Conservation (phyloP, 2,113 vertebrate species). For the Oreochromis spilurus region DNA sequence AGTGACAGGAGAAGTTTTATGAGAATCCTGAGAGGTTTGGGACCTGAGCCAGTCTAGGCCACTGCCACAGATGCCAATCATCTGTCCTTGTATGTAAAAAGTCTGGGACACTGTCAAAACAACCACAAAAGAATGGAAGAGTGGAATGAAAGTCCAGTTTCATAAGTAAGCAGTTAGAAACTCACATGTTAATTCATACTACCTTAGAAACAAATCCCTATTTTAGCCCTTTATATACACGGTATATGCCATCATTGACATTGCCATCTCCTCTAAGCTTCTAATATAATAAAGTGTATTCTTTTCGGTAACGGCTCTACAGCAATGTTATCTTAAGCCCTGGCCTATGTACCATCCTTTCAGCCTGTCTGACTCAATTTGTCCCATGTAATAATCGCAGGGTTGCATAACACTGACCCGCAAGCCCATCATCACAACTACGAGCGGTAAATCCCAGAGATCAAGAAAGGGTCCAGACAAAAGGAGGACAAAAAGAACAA, state of each 20-base stretch:
- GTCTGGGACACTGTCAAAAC: not conserved
- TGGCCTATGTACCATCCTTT: conserved; percentile 22
- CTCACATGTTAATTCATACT: not conserved
- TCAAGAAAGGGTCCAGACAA: conserved; percentile 51
- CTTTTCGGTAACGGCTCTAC: not conserved
- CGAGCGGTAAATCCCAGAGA: conserved; percentile 53
- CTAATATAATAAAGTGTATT: not conserved
- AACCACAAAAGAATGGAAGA: not conserved
- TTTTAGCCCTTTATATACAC: not conserved
- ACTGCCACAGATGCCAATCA: conserved; percentile 5
- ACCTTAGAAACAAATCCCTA: not conserved
- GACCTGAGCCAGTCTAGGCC: conserved; percentile 22
- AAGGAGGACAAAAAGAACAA: conserved; percentile 51
- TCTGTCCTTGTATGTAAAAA: conserved; percentile 6
- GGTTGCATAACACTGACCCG: conserved; percentile 56
- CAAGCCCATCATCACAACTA: conserved; percentile 19
- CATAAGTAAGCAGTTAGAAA: not conserved
- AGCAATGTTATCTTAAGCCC: conserved; percentile 10
- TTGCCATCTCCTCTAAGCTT: not conserved
- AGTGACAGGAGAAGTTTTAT: not conserved
- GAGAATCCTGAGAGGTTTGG: conserved; percentile 13
- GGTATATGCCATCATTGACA: not conserved
- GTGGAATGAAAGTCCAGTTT: not conserved
- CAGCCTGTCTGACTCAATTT: conserved; percentile 54
- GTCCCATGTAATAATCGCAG: conserved; percentile 35